Evolutionary conservation across 2,888 invertebrate species (phyloP).

Genomic region (Drosophila picticornis): DNA sequence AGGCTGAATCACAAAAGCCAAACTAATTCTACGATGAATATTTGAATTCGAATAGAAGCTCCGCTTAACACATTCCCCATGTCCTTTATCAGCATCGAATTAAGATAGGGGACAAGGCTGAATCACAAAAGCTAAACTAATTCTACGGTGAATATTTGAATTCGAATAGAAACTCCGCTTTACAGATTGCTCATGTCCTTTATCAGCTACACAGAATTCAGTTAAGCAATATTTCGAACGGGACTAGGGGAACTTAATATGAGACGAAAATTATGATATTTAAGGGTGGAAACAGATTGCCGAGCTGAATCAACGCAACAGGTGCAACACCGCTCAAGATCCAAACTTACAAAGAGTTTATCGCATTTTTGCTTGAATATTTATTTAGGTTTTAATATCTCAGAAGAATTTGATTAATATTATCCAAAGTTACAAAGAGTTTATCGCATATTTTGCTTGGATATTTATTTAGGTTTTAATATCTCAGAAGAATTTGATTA

Average conservation of each 20-base stretch:
- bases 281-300: not conserved
- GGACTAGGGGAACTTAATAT: not conserved
- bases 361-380: not conserved
- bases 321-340: not conserved
- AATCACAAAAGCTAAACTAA: constrained; percentile 36
- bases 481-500: not conserved
- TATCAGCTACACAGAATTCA: not conserved
- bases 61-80: not conserved
- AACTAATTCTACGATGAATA: constrained; percentile 27
- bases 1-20: constrained; percentile 24
- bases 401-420: not conserved
- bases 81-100: constrained; percentile 15
- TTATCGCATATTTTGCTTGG: not conserved
- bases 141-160: constrained; percentile 1
- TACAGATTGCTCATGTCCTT: not conserved
- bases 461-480: not conserved
- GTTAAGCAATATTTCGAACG: not conserved
- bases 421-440: not conserved
- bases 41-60: not conserved
- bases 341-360: not conserved
- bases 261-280: not conserved
- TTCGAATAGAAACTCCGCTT: not conserved
- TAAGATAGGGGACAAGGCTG: constrained; percentile 33
- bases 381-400: not conserved
- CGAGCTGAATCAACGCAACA: not conserved